phyloP scores from a whole-genome alignment of 2,888 invertebrate species.

The Volucella inanis region DNA sequence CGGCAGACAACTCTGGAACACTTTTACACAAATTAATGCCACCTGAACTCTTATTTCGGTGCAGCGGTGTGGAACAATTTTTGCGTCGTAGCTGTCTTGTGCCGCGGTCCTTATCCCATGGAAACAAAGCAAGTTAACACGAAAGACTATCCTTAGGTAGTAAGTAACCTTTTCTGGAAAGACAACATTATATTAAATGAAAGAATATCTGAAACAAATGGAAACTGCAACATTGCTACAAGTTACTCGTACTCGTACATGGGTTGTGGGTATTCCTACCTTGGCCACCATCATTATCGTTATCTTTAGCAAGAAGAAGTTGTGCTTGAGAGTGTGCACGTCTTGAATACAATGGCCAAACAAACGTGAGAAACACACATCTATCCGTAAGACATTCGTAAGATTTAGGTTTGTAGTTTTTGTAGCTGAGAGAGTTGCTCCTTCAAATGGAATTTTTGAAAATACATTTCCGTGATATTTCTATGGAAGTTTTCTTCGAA shows the following conservation, averaged over 20 bases:
- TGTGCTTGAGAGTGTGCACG: not conserved
- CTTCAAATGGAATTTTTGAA: constrained; percentile 4
- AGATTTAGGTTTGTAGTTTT: not conserved
- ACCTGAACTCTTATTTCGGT: constrained; percentile 1
- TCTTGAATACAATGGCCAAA: constrained; percentile 8
- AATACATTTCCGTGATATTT: not conserved
- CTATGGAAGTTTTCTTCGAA: not conserved
- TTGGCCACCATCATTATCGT: constrained; percentile 12
- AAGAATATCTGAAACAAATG: constrained; percentile 34
- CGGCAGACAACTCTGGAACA: constrained; percentile 10
- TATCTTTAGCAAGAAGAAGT: not conserved
- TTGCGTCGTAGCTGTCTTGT: not conserved
- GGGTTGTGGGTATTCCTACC: not conserved
- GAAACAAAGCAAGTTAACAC: not conserved
- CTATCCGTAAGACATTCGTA: no score
- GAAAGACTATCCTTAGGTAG: constrained; percentile 11
- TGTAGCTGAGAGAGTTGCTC: not conserved
- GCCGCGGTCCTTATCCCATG: not conserved
- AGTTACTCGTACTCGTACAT: not conserved
- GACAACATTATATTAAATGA: constrained; percentile 22
- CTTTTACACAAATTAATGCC: constrained; percentile 10
- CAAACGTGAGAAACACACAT: not conserved
- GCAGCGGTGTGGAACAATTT: constrained; percentile 6
- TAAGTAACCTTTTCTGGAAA: constrained; percentile 17
- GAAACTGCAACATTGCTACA: not conserved